Evolutionary conservation across 2,797 vertebrate species (phyloP).

Genomic region (Paguma larvata): DNA sequence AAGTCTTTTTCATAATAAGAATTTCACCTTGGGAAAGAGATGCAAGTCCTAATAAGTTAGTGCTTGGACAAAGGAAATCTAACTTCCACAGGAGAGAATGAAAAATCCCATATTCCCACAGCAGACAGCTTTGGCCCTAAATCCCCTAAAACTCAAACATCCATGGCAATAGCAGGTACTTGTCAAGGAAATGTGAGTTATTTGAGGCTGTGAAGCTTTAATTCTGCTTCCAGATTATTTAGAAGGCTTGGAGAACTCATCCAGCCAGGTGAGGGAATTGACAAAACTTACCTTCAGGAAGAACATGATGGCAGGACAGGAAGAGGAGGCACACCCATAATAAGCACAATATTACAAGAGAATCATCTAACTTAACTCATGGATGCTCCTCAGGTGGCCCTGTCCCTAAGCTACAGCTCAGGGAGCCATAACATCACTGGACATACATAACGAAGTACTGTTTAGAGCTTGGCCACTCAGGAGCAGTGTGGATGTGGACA

Average conservation of each 20-base stretch:
- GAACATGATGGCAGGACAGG: not conserved
- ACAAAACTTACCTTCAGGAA: not conserved
- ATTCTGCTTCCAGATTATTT: not conserved
- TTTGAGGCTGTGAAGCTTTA: not conserved
- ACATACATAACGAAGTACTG: not conserved
- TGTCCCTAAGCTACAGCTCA: not conserved
- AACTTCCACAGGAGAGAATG: not conserved
- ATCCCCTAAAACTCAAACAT: not conserved
- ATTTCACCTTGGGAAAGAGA: not conserved
- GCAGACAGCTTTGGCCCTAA: not conserved
- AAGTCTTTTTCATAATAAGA: not conserved
- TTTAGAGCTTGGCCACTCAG: not conserved
- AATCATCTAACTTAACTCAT: not conserved
- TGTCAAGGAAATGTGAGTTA: not conserved
- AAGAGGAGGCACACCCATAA: not conserved
- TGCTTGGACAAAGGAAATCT: not conserved
- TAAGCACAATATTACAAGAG: not conserved
- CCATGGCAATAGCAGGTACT: fast-evolving
- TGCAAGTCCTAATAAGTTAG: not conserved
- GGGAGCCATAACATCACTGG: fast-evolving
- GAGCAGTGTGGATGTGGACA: too few relatives aligned
- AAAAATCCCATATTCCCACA: not conserved
- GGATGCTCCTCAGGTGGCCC: not conserved
- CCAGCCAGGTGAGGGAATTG: not conserved
- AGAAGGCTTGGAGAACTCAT: not conserved